Conservation (phyloP, 2,797 vertebrate genomes). For the Gouania willdenowi region DNA sequence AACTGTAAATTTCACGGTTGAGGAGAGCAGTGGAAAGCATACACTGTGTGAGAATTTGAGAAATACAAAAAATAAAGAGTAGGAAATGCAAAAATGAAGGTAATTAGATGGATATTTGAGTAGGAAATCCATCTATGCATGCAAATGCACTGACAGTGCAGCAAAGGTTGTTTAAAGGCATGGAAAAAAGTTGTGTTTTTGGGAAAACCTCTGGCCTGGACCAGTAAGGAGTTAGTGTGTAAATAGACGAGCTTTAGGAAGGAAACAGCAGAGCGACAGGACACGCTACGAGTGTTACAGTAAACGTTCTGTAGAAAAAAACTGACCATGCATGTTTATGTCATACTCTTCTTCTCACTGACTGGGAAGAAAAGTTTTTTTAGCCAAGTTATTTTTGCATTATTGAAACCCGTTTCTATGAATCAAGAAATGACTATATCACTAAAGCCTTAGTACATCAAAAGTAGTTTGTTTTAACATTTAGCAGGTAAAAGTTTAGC, state of each 20-base stretch:
- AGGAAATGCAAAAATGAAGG: background rate
- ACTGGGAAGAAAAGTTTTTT: slow-evolving; percentile 4
- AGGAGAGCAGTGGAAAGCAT: slow-evolving; percentile 26
- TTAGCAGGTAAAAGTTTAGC: background rate
- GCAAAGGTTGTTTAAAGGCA: slow-evolving; percentile 8
- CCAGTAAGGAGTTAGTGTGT: slow-evolving; percentile 44
- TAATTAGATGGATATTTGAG: background rate
- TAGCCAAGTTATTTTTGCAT: slow-evolving; percentile 1
- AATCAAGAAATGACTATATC: too few species aligned
- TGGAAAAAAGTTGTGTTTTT: slow-evolving; percentile 14
- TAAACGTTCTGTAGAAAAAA: background rate
- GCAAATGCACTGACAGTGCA: background rate
- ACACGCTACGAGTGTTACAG: slow-evolving; percentile 16
- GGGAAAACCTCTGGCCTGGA: slow-evolving; percentile 5
- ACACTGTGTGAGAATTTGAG: slow-evolving; percentile 24
- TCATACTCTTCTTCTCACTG: slow-evolving; percentile 20
- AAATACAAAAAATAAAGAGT: background rate
- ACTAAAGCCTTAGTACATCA: background rate
- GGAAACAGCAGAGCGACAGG: slow-evolving; percentile 46
- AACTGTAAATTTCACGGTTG: slow-evolving; percentile 40
- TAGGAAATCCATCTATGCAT: background rate
- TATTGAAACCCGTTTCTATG: background rate
- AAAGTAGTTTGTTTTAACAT: background rate
- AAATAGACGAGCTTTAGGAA: slow-evolving; percentile 45
- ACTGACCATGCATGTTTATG: slow-evolving; percentile 6